phyloP scores from a whole-genome alignment of 2,113 vertebrate species.

The Cranoglanis bouderius region DNA sequence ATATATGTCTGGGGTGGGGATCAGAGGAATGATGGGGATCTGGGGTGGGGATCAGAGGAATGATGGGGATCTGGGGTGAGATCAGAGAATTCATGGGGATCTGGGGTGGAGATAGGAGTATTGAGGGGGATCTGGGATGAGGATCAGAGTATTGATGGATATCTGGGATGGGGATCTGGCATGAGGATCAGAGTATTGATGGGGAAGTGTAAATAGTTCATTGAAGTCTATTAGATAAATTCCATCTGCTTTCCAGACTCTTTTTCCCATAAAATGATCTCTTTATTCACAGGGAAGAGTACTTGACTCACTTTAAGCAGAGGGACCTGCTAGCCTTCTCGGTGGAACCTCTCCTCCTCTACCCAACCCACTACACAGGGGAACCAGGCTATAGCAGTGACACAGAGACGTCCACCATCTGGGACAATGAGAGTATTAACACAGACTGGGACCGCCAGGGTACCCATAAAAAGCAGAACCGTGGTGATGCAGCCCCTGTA shows the following conservation, averaged over 20 bases:
- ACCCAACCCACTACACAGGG: slow-evolving; percentile 95
- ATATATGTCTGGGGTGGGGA: background rate
- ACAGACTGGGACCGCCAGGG: slow-evolving; percentile 93
- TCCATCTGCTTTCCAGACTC: background rate
- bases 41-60: background rate
- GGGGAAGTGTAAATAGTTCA: background rate
- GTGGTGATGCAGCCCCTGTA: slow-evolving; percentile 72
- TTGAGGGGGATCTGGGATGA: background rate
- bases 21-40: background rate
- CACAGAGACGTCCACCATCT: slow-evolving; percentile 97
- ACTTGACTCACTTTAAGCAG: slow-evolving; percentile 81
- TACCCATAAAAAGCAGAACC: slow-evolving; percentile 82
- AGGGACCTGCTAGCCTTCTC: slow-evolving; percentile 93
- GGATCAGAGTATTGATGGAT: background rate
- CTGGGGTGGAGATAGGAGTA: background rate
- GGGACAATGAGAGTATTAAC: slow-evolving; percentile 87
- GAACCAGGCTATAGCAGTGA: slow-evolving; percentile 95
- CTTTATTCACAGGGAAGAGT: slow-evolving; percentile 74
- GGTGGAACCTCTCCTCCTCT: slow-evolving; percentile 90
- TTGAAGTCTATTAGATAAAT: background rate
- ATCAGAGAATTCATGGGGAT: background rate
- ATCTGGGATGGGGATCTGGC: background rate
- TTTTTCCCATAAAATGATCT: background rate
- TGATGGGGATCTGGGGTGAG: background rate
- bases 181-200: background rate